These are phyloP conservation scores for Chymomyza caudatula DNA, from an alignment of 2,888 invertebrate genomes.

Conservation along the genomic window DNA sequence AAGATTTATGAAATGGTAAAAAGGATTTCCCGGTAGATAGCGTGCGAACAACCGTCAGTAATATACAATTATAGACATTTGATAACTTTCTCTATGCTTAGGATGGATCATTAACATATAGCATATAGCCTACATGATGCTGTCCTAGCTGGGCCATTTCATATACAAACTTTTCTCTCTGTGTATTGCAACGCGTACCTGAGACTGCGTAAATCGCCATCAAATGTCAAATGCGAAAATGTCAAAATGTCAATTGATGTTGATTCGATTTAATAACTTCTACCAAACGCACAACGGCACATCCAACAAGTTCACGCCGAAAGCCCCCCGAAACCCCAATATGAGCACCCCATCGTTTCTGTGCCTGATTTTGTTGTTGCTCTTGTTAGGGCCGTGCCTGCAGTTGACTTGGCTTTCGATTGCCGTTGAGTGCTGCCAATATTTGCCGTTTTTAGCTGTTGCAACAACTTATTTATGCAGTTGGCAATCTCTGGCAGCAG, in stretches of 20 bases:
- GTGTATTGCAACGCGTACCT: background rate
- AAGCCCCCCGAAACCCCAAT: background rate
- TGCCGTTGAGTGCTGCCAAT: conserved; percentile 48
- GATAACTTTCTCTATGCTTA: too few species aligned
- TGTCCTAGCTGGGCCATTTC: too few species aligned
- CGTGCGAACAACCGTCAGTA: too few species aligned
- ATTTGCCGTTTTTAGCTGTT: conserved; percentile 57
- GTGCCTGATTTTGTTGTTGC: background rate
- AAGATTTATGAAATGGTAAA: too few species aligned
- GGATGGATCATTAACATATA: too few species aligned
- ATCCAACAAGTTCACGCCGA: background rate
- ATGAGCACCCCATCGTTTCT: background rate
- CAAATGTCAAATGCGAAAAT: background rate
- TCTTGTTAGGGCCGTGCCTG: conserved; percentile 19
- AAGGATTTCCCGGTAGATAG: too few species aligned
- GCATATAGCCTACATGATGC: too few species aligned
- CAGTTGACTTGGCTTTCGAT: conserved; percentile 43
- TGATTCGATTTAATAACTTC: conserved; percentile 71
- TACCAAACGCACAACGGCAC: conserved; percentile 52
- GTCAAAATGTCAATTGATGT: conserved; percentile 34
- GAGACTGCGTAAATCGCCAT: background rate
- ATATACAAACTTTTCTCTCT: background rate
- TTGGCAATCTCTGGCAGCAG: background rate
- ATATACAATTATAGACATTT: too few species aligned
- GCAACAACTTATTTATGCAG: conserved; percentile 54